Conservation (phyloP, 2,888 invertebrate genomes). For the Leucoma salicis region DNA sequence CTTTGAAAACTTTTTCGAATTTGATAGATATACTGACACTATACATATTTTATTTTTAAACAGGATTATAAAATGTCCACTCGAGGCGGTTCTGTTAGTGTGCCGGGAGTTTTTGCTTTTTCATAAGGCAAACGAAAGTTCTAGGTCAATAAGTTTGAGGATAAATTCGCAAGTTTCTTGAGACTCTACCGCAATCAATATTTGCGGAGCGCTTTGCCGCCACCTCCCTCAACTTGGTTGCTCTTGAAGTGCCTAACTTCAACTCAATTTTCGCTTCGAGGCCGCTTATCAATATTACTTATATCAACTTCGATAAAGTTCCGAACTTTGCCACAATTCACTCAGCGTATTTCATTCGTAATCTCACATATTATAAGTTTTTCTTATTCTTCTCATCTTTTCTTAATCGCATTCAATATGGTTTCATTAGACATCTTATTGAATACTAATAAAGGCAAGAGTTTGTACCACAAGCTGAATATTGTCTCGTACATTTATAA, state of each 20-base stretch:
- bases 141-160: constrained; percentile 33
- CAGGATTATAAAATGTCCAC: too few relatives aligned
- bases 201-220: constrained; percentile 51
- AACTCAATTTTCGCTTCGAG: constrained; percentile 54
- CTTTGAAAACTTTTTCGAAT: too few relatives aligned
- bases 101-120: constrained; percentile 38
- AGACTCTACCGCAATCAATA: constrained; percentile 54
- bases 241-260: constrained; percentile 41
- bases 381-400: constrained; percentile 4
- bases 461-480: too few relatives aligned
- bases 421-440: constrained; percentile 16
- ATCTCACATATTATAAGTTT: constrained; percentile 16
- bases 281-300: constrained; percentile 55
- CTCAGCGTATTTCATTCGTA: constrained; percentile 19
- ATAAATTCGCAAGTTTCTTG: constrained; percentile 44
- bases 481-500: too few relatives aligned
- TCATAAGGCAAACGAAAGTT: constrained; percentile 34
- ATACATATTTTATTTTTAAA: too few relatives aligned
- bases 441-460: too few relatives aligned
- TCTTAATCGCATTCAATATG: constrained; percentile 17
- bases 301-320: constrained; percentile 44
- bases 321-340: constrained; percentile 25
- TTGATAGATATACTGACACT: too few relatives aligned
- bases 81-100: too few relatives aligned
- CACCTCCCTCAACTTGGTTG: constrained; percentile 45